phyloP scores from a whole-genome alignment of 2,113 vertebrate genomes.

The Silurus meridionalis region DNA sequence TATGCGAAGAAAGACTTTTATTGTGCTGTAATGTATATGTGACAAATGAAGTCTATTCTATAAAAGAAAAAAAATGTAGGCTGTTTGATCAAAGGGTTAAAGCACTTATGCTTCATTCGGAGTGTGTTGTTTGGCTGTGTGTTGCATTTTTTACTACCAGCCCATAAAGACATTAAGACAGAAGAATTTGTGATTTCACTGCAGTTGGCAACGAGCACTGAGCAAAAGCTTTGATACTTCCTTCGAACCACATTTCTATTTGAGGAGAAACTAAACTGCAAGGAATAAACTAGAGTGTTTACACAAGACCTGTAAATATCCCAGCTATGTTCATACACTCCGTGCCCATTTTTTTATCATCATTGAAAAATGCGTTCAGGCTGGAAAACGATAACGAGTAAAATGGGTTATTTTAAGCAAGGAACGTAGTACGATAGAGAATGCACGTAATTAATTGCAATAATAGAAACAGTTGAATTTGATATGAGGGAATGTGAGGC shows the following conservation, averaged over 20 bases:
- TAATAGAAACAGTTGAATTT: background rate
- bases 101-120: background rate
- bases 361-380: slow-evolving; percentile 23
- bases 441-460: slow-evolving; percentile 28
- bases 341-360: slow-evolving; percentile 43
- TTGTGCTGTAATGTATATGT: no score
- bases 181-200: slow-evolving; percentile 49
- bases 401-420: slow-evolving; percentile 44
- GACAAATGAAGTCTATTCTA: no score
- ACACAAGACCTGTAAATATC: slow-evolving; percentile 53
- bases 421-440: slow-evolving; percentile 21
- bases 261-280: slow-evolving; percentile 47
- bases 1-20: no score
- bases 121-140: slow-evolving; percentile 19
- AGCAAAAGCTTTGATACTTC: slow-evolving; percentile 29
- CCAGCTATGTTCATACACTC: slow-evolving; percentile 53
- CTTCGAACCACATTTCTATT: slow-evolving; percentile 43
- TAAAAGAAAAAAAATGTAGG: background rate
- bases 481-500: no score
- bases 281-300: slow-evolving; percentile 52
- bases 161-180: slow-evolving; percentile 42
- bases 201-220: slow-evolving; percentile 22
- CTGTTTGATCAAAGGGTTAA: background rate
- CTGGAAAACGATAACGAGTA: slow-evolving; percentile 39
- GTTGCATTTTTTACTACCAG: slow-evolving; percentile 34